phyloP scores from a whole-genome alignment of 2,888 invertebrate genomes.

The Pomacea canaliculata region DNA sequence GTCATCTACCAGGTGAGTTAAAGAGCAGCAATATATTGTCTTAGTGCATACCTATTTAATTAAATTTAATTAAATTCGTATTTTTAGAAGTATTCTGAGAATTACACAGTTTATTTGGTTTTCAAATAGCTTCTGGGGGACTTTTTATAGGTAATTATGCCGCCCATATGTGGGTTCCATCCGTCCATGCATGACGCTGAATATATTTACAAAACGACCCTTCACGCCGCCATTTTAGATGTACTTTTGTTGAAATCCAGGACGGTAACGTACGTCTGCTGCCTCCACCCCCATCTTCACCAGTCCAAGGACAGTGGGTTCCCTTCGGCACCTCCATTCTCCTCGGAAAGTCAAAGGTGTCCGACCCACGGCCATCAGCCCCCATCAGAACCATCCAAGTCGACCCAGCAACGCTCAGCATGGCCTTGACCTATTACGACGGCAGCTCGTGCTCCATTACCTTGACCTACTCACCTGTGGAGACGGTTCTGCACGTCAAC shows the following conservation, averaged over 20 bases:
- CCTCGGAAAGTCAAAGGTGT: not conserved
- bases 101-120: no score
- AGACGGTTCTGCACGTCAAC: not conserved
- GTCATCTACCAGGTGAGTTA: constrained; percentile 12
- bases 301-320: not conserved
- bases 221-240: not conserved
- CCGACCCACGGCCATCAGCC: constrained; percentile 4
- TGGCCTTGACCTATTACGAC: constrained; percentile 18
- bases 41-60: no score
- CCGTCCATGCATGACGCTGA: no score
- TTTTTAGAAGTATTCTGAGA: no score
- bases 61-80: no score
- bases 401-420: not conserved
- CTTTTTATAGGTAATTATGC: no score
- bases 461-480: not conserved
- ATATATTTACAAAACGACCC: no score
- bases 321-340: constrained; percentile 19
- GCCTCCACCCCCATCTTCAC: not conserved
- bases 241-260: not conserved
- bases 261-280: constrained; percentile 12
- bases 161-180: no score
- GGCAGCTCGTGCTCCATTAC: constrained; percentile 7
- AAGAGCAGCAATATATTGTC: no score
- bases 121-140: no score
- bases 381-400: not conserved